These are phyloP conservation scores for Pachydiplax longipennis DNA, from an alignment of 2,888 invertebrate species.

Conservation along the genomic window DNA sequence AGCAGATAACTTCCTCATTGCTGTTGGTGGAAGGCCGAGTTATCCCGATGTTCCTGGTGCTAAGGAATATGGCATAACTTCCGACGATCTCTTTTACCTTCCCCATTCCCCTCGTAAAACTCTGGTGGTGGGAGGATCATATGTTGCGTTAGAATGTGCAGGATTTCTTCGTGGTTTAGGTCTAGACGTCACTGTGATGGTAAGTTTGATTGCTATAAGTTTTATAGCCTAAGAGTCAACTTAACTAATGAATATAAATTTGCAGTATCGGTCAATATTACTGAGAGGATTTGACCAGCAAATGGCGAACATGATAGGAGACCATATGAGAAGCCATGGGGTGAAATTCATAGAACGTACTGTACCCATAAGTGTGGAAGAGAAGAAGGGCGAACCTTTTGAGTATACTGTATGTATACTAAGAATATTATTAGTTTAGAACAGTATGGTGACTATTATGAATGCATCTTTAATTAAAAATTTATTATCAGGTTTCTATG, in stretches of 20 bases:
- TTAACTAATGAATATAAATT: background rate
- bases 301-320: conserved; percentile 64
- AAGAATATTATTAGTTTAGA: conserved; percentile 34
- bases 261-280: conserved; percentile 63
- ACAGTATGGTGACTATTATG: background rate
- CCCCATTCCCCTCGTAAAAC: conserved; percentile 64
- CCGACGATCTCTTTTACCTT: conserved; percentile 66
- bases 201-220: conserved; percentile 51
- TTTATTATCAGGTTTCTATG: conserved; percentile 56
- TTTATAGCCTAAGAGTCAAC: background rate
- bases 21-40: conserved; percentile 63
- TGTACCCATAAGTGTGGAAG: conserved; percentile 59
- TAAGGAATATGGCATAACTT: conserved; percentile 63
- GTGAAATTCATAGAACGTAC: conserved; percentile 61
- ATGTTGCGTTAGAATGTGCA: conserved; percentile 67
- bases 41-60: conserved; percentile 62
- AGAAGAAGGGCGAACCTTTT: conserved; percentile 52
- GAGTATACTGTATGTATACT: conserved; percentile 49
- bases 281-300: conserved; percentile 69
- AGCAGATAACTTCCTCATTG: conserved; percentile 61
- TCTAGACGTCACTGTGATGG: conserved; percentile 62
- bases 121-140: conserved; percentile 67
- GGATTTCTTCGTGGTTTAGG: conserved; percentile 65
- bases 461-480: background rate
- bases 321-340: conserved; percentile 61